phyloP scores from a whole-genome alignment of 30 jellyfish, hydroid and myxozoan species.

The Cassiopea andromeda region DNA sequence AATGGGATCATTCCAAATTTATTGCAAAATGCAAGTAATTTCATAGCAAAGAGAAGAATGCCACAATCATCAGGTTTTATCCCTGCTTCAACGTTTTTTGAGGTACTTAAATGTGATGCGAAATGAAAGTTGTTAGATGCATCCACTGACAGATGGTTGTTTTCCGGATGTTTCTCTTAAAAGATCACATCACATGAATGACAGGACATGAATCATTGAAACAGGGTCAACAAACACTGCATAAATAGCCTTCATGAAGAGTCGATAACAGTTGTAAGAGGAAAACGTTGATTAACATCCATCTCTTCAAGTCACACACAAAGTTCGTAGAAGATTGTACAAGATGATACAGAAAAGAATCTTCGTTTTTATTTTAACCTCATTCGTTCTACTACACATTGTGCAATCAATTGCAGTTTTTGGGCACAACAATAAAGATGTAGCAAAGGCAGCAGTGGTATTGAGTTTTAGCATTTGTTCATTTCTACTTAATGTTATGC shows the following conservation, averaged over 20 bases:
- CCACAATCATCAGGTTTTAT: too few species aligned
- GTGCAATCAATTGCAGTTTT: conserved; percentile 14
- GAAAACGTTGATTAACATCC: neutral
- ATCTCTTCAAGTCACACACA: neutral
- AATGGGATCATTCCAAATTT: too few species aligned
- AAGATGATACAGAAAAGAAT: neutral
- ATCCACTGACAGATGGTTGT: neutral
- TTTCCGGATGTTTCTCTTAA: neutral
- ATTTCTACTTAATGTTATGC: too few species aligned
- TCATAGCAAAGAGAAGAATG: too few species aligned
- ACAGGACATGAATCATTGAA: conserved; percentile 27
- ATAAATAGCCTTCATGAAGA: neutral
- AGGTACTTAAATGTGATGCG: neutral
- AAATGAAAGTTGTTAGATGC: neutral
- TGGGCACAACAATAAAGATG: conserved; percentile 10
- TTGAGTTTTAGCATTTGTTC: neutral
- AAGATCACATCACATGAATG: neutral
- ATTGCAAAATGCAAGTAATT: too few species aligned
- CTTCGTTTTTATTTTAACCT: neutral
- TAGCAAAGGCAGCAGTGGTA: conserved; percentile 9
- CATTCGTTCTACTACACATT: neutral
- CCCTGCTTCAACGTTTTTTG: too few species aligned
- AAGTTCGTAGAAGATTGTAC: neutral
- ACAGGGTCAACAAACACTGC: neutral
- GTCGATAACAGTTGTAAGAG: neutral